Evolutionary conservation across 2,797 vertebrate genomes (phyloP), one percentile per base, ranked within the genome.

Genomic region (Molossus alvarezi): DNA sequence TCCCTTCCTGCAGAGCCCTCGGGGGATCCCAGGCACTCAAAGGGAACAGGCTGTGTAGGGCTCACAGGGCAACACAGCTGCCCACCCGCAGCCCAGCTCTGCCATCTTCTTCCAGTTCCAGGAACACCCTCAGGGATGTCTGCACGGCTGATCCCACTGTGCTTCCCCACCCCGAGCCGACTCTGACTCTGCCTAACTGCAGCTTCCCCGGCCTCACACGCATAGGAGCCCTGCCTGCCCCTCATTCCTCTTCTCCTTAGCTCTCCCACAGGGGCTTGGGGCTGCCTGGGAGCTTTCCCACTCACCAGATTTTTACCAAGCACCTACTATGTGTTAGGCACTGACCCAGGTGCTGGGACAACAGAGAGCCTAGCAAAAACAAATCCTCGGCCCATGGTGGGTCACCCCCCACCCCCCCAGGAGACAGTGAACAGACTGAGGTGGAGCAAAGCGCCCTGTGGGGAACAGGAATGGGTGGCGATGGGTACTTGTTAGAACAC

Each of bases 141-240:
- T 2, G 4, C 72, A 45, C 0, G 0, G 2, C 23, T 53, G 48
- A 5, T 18, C 11, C 6, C 0, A 23, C 7, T 4, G 41, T 29
- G 27, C 76, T 21, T 14, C 15, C 48, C 12, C 25, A 55, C 51
- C 45, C n/a, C 0, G 4, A 25, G 71, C 72, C 0, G 5, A 4
- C 9, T 13, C 45, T 3, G 9, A 18, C 48, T n/a, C 29, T 1
- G 10, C 37, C 51, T 13, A 1, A 1, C 10, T 0, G 33, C 57
- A 10, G 2, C 5, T 45, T 14, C 20, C 23, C 25, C 0, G 15
- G 45, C 37, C n/a, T 5, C 20, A 18, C 9, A 9, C 0, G 2
- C 0, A 9, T 13, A 4, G 53, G 1, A 51, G 23, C 55, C 25
- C 83, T 60, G 15, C 60, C 20, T 0, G 9, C 23, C 33, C 37